A percentile compares a stretch with the other conserved stretches of the same genome.
These are phyloP conservation scores for Agriopis leucophaearia DNA, from an alignment of 2,888 invertebrate genomes.

Conservation along the genomic window DNA sequence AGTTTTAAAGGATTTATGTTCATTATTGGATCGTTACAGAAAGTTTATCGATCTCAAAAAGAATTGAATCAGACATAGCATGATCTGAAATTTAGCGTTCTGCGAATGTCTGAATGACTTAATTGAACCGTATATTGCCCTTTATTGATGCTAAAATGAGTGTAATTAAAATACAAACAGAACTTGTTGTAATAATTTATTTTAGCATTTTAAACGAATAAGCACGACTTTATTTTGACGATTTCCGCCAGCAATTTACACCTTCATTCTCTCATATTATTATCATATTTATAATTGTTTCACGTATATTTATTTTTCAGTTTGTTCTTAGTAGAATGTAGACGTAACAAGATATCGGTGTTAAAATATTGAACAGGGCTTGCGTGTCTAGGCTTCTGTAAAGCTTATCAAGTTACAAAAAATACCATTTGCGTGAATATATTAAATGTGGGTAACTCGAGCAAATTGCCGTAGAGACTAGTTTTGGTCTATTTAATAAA, in stretches of 20 bases:
- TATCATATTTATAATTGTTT: neutral
- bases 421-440: conserved; percentile 32
- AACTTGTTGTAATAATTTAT: conserved; percentile 12
- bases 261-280: neutral
- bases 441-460: conserved; percentile 32
- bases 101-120: conserved; percentile 49
- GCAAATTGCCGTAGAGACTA: conserved; percentile 33
- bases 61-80: conserved; percentile 20
- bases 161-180: conserved; percentile 5
- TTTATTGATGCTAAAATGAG: conserved; percentile 32
- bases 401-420: conserved; percentile 39
- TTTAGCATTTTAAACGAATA: conserved; percentile 1
- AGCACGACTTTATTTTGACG: neutral
- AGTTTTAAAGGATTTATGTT: conserved; percentile 71
- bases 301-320: conserved; percentile 8
- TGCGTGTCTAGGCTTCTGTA: conserved; percentile 43
- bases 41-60: conserved; percentile 3
- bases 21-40: conserved; percentile 55
- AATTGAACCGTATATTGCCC: conserved; percentile 44
- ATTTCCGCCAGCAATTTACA: neutral
- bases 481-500: conserved; percentile 37
- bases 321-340: conserved; percentile 23
- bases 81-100: conserved; percentile 18
- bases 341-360: conserved; percentile 45
- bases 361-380: conserved; percentile 30